Percentiles rank a stretch among this genome's conserved stretches.
Evolutionary conservation across 2,888 invertebrate species (phyloP).

Genomic region (Bembecia ichneumoniformis): DNA sequence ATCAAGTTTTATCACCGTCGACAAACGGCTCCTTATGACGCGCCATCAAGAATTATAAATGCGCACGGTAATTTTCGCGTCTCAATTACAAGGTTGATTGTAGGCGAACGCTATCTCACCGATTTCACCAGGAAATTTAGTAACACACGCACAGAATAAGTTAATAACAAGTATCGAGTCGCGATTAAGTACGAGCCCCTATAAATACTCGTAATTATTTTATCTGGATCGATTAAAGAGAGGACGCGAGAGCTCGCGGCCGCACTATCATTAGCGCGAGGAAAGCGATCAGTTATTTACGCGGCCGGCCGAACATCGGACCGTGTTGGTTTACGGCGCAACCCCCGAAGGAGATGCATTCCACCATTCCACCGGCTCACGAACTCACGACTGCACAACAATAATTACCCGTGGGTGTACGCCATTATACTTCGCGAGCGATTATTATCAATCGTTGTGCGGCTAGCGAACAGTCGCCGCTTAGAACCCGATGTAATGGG

Average conservation of each 20-base stretch:
- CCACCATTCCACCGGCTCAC: constrained; percentile 65
- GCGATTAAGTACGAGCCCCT: constrained; percentile 57
- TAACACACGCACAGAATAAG: constrained; percentile 32
- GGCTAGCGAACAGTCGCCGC: constrained; percentile 66
- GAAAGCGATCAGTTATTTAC: constrained; percentile 69
- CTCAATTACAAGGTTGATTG: constrained; percentile 41
- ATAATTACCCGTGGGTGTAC: constrained; percentile 74
- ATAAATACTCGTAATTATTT: constrained; percentile 67
- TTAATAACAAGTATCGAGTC: constrained; percentile 44
- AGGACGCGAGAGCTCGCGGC: constrained; percentile 46
- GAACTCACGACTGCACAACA: constrained; percentile 72
- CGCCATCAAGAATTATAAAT: background rate
- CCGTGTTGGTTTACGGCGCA: constrained; percentile 69
- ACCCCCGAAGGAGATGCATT: constrained; percentile 74
- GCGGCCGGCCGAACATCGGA: constrained; percentile 32
- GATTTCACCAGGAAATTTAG: constrained; percentile 45
- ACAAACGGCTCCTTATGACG: background rate
- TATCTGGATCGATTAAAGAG: constrained; percentile 59
- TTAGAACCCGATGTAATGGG: constrained; percentile 65
- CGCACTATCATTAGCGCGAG: constrained; percentile 67
- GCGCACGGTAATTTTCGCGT: constrained; percentile 12
- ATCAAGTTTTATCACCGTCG: background rate
- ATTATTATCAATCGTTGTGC: constrained; percentile 70
- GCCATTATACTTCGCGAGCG: constrained; percentile 71
- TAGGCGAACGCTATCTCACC: constrained; percentile 32